A percentile compares a stretch with the other conserved stretches of the same genome.
Evolutionary conservation across 2,888 invertebrate species (phyloP).

Genomic region (Craniophora ligustri): DNA sequence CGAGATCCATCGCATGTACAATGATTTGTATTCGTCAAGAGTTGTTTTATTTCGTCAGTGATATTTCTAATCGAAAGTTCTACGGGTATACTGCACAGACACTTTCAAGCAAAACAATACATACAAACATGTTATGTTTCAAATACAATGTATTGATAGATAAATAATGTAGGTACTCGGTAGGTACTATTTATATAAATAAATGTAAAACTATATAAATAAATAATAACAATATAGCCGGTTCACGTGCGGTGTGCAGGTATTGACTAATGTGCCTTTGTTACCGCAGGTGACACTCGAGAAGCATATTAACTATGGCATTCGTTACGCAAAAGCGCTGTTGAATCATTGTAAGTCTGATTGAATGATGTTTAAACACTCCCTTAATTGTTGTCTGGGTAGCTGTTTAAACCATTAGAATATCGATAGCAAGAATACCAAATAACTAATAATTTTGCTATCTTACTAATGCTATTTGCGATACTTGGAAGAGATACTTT

Average conservation of each 20-base stretch:
- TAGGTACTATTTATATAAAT: slow-evolving; percentile 20
- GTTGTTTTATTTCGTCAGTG: slow-evolving; percentile 52
- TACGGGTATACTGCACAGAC: slow-evolving; percentile 34
- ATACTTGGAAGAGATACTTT: background rate
- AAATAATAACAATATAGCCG: slow-evolving; percentile 15
- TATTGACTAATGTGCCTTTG: slow-evolving; percentile 60
- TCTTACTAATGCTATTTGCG: slow-evolving; percentile 9
- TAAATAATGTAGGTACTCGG: background rate
- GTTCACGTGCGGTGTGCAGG: slow-evolving; percentile 29
- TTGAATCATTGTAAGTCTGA: slow-evolving; percentile 61
- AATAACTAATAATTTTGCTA: slow-evolving; percentile 11
- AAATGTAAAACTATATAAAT: too few species aligned
- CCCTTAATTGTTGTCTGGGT: slow-evolving; percentile 29
- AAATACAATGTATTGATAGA: background rate
- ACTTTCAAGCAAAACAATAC: slow-evolving; percentile 25
- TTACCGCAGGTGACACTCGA: slow-evolving; percentile 62
- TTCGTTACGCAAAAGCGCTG: slow-evolving; percentile 63
- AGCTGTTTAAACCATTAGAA: slow-evolving; percentile 16
- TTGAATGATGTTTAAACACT: slow-evolving; percentile 52
- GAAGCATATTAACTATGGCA: slow-evolving; percentile 67
- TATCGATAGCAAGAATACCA: background rate
- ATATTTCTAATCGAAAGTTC: slow-evolving; percentile 61
- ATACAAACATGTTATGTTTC: slow-evolving; percentile 6
- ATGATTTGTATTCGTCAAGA: slow-evolving; percentile 35
- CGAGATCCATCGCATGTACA: slow-evolving; percentile 16